phyloP scores from a whole-genome alignment of 2,113 vertebrate genomes.

The Pedionomus torquatus region DNA sequence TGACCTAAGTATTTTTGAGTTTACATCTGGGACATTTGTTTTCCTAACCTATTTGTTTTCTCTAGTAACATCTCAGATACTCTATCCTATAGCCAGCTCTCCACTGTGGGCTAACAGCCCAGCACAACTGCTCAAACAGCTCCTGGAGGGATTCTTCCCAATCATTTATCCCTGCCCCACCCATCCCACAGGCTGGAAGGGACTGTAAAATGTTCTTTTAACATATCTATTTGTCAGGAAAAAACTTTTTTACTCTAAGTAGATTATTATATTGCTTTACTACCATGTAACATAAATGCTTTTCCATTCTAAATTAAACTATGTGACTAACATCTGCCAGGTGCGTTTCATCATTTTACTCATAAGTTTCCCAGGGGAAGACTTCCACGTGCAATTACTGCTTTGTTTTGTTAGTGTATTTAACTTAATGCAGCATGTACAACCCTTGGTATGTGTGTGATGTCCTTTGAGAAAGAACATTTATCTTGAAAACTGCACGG shows the following conservation, averaged over 20 bases:
- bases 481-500: background rate
- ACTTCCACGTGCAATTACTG: background rate
- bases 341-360: background rate
- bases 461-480: conserved; percentile 16
- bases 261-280: background rate
- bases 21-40: background rate
- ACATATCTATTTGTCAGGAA: background rate
- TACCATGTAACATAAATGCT: background rate
- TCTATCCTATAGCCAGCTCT: background rate
- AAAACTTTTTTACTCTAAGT: background rate
- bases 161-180: background rate
- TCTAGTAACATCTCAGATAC: background rate
- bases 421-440: background rate
- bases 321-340: background rate
- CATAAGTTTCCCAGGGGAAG: background rate
- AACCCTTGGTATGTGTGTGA: background rate
- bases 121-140: background rate
- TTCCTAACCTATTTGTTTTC: background rate
- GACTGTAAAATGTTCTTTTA: background rate
- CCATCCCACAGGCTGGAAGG: background rate
- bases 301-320: background rate
- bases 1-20: background rate
- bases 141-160: background rate
- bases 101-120: background rate
- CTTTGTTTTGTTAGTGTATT: background rate